These are phyloP conservation scores for Prionchulus punctatus DNA, from an alignment of 2,888 invertebrate species.

Conservation along the genomic window DNA sequence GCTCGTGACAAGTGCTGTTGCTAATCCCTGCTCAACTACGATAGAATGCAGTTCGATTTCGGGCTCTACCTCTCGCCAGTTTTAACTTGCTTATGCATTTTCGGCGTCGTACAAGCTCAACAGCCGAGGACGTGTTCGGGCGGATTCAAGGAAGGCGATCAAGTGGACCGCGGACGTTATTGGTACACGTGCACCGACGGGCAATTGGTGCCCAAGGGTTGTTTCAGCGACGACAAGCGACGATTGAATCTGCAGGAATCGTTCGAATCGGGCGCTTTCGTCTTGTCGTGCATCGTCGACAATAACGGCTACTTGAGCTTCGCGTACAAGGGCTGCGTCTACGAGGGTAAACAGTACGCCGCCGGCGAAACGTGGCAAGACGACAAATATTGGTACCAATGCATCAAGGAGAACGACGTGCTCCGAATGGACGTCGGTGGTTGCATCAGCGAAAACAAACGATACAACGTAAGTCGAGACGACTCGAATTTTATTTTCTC, in stretches of 20 bases:
- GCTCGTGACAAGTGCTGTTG: too few species aligned
- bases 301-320: slow-evolving; percentile 1
- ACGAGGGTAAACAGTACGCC: neutral
- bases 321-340: slow-evolving; percentile 1
- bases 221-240: neutral
- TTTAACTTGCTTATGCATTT: too few species aligned
- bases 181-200: slow-evolving; percentile 10
- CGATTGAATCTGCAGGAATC: neutral
- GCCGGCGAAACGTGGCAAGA: neutral
- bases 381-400: neutral
- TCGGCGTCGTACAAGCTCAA: too few species aligned
- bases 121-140: too few species aligned
- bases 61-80: too few species aligned
- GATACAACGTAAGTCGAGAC: neutral
- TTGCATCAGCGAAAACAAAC: neutral
- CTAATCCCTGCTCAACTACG: too few species aligned
- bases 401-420: neutral
- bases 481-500: too few species aligned
- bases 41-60: too few species aligned
- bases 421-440: neutral
- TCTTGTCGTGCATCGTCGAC: neutral
- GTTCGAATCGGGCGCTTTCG: neutral
- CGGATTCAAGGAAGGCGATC: slow-evolving; percentile 5
- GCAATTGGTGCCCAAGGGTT: neutral
- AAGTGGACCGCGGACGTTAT: slow-evolving; percentile 2